Base-by-base conservation (phyloP, 92 coral and sea anemone genomes). In the Virgularia gustaviana region DNA sequence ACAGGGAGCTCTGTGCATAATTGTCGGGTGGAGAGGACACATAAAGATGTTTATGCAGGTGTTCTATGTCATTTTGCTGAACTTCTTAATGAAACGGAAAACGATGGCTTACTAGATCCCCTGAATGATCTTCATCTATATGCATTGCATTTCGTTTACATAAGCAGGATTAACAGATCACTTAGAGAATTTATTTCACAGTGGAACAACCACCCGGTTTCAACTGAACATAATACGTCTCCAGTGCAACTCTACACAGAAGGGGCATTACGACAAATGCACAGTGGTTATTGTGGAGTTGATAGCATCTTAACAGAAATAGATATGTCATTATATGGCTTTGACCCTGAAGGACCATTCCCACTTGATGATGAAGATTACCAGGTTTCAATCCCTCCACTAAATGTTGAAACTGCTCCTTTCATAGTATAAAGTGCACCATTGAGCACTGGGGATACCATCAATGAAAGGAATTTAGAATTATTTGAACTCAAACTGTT, bases 161-260 rank as follows among this genome's bases (percentile, higher is more conserved):
- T 60, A 61, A 70, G 57, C 37, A 63, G 72, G 63, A 79, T 84
- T 39, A 80, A 84, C 38, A 74, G 44, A 57, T 84, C 70, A 18
- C 55, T 75, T 35, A 37, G 49, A 44, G 82, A 79, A 47, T 80
- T 79, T 45, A 23, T 53, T 12, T 25, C 29, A 5, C 85, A 79
- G 36, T 79, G 82, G 89, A 39, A 85, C 10, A 57, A 71, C 64
- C 85, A 76, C 44, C 82, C 82, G 19, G 27, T 80, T 1, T 75
- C 82, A n/a, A 75, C 89, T 31, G 83, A 85, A 57, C 36, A 63
- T 7, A 81, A 81, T 27, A 43, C 49, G 53, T 74, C 85, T 19
- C 85, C 88, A 6, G 11, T 84, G 31, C 88, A 84, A 65, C 78
- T 84, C 28, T 84, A 32, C 65, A 80, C 85, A 24, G 62, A 75